Percentiles rank a stretch among this genome's conserved stretches.
phyloP scores from a whole-genome alignment of 2,888 invertebrate species.

The Heteromyza rotundicornis region DNA sequence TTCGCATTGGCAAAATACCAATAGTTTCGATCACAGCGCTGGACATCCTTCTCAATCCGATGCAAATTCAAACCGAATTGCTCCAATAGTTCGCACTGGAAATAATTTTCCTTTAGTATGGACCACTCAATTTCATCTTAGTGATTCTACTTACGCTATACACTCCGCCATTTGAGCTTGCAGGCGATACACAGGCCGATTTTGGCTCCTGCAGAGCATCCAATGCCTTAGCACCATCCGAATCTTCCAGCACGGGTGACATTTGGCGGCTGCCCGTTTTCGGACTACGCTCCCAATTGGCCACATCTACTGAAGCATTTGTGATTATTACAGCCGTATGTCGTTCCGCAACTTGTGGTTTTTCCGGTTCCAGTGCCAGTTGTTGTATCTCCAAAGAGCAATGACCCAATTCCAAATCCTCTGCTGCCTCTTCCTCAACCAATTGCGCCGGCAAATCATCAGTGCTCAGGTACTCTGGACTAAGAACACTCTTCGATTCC shows the following conservation, averaged over 20 bases:
- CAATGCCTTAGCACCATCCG: neutral
- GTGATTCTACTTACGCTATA: conserved; percentile 75
- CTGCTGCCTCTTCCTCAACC: conserved; percentile 41
- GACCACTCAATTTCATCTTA: neutral
- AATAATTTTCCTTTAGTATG: conserved; percentile 32
- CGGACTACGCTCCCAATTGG: conserved; percentile 59
- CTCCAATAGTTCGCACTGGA: conserved; percentile 82
- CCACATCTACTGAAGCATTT: conserved; percentile 74
- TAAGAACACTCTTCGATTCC: conserved; percentile 44
- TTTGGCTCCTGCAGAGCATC: conserved; percentile 61
- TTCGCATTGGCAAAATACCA: conserved; percentile 90
- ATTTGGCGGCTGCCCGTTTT: conserved; percentile 64
- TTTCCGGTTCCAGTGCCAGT: neutral
- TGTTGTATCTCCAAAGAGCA: neutral
- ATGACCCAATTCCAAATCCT: neutral
- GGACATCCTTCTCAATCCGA: conserved; percentile 95
- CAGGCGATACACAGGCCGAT: conserved; percentile 81
- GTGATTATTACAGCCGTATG: conserved; percentile 71
- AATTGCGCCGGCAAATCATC: conserved; percentile 60
- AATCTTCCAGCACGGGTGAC: conserved; percentile 69
- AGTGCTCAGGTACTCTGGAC: conserved; percentile 62
- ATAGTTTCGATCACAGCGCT: conserved; percentile 92
- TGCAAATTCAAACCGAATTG: conserved; percentile 88
- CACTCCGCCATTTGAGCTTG: conserved; percentile 89
- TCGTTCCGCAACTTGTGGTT: neutral